phyloP scores from a whole-genome alignment of 2,888 invertebrate genomes.

The Cheiracanthium punctorium region DNA sequence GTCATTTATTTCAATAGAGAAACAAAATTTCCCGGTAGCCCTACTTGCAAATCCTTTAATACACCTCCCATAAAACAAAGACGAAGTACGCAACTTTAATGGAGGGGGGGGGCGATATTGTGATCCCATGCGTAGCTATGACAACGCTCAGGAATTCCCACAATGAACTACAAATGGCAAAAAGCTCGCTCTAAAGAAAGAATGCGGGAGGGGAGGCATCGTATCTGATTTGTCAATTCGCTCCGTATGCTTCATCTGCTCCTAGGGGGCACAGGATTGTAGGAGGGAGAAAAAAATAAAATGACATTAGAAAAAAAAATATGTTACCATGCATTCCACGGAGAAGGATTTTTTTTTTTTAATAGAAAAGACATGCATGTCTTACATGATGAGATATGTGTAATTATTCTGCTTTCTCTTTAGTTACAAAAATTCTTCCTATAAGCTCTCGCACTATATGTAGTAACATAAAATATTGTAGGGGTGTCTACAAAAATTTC shows the following conservation, averaged over 20 bases:
- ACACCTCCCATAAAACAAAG: no score
- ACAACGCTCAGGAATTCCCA: not conserved
- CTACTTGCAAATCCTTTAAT: no score
- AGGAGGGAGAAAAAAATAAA: not conserved
- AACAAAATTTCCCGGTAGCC: no score
- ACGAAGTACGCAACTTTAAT: no score
- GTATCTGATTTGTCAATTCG: not conserved
- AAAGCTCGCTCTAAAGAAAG: not conserved
- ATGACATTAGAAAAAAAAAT: not conserved
- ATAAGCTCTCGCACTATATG: no score
- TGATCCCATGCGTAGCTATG: not conserved
- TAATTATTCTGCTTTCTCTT: not conserved
- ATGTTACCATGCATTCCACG: not conserved
- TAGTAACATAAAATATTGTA: no score
- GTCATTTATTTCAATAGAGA: no score
- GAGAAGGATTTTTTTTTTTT: not conserved
- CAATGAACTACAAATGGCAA: not conserved
- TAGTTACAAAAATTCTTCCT: not conserved
- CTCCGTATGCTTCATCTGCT: not conserved
- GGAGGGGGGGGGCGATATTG: no score
- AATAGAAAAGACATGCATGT: not conserved
- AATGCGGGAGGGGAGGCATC: not conserved
- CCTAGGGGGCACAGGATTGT: not conserved
- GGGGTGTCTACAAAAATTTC: no score
- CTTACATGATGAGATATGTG: not conserved